Percentiles rank a stretch among this genome's conserved stretches.
phyloP scores from a whole-genome alignment of 2,888 invertebrate species.

The Drosophila limbata region DNA sequence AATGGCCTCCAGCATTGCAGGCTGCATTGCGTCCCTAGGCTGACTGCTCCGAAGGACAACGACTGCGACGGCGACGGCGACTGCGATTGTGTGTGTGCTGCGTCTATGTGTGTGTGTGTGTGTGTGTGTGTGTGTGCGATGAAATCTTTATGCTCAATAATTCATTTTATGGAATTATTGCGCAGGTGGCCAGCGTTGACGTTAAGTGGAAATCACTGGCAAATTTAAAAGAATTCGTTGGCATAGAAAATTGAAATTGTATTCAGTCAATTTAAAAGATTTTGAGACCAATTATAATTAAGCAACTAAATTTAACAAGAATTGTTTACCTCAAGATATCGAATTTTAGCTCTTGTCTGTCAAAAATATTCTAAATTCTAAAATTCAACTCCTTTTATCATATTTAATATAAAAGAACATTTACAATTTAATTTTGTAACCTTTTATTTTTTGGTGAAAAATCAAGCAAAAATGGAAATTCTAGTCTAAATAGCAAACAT shows the following conservation, averaged over 20 bases:
- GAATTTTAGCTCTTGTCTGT: no score
- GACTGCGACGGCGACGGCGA: constrained; percentile 28
- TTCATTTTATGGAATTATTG: constrained; percentile 59
- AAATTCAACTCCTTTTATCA: no score
- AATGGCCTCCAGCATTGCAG: constrained; percentile 68
- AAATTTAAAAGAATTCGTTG: constrained; percentile 45
- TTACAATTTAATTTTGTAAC: no score
- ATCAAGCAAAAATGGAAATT: no score
- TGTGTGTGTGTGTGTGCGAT: constrained; percentile 13
- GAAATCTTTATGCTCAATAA: constrained; percentile 67
- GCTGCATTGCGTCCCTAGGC: constrained; percentile 65
- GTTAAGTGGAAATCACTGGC: constrained; percentile 47
- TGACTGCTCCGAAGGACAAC: constrained; percentile 54
- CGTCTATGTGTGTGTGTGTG: constrained; percentile 2
- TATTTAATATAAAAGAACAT: no score
- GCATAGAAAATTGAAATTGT: constrained; percentile 12
- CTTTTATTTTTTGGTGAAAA: no score
- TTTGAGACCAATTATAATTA: not conserved
- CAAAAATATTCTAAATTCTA: no score
- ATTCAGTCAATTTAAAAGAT: constrained; percentile 2
- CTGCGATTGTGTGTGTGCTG: constrained; percentile 14
- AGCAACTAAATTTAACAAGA: no score
- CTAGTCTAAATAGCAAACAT: no score
- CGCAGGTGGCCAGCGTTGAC: constrained; percentile 35
- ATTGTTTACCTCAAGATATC: no score